Base-by-base conservation (phyloP, 2,888 invertebrate genomes). In the Hecatera dysodea region DNA sequence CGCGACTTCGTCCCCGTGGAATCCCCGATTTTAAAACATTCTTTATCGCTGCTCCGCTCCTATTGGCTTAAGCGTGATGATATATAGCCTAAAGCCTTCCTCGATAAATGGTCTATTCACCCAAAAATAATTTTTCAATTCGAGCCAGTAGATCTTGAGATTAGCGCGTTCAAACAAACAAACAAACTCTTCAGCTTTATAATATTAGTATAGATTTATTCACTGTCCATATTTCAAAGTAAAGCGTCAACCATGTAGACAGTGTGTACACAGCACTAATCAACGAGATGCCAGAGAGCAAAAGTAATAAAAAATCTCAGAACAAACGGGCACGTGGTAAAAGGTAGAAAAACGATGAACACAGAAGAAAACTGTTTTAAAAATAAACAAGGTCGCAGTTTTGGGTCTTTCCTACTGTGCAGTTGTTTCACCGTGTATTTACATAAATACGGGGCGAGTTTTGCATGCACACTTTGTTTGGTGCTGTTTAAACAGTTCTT, bases 371-470 rank as follows among this genome's bases (percentile, higher is more conserved):
- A 89, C 89, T 86, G 88, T 90, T 89, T 87, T 86, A 91, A 90
- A 92, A 91, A 91, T 90, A 91, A 91, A 93, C 90, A 91, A 85
- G 88, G 87, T 89, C 87, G 84, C 90, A 86, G 88, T 91, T 92
- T 90, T 87, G 87, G 89, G 87, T 88, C 83, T 91, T 92, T 91
- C 83, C 87, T 88, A 86, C 86, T 90, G 89, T 88, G 90, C 90
- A 90, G 89, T 92, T 91, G 91, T 91, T 93, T 90, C 89, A 89
- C 88, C 88, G 90, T 88, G 87, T 94, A 91, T 94, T 93, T 94
- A 93, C 93, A 92, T 92, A 92, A 91, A 93, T 91, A 91, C 90
- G 86, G 88, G 85, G 86, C 85, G 90, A 86, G 88, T 87, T 90
- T 90, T 87, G 87, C 88, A 90, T 91, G 91, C 91, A 90, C 90